Evolutionary conservation across 2,888 invertebrate species (phyloP), one percentile per base, ranked within the genome.

Genomic region (Mimas tiliae): DNA sequence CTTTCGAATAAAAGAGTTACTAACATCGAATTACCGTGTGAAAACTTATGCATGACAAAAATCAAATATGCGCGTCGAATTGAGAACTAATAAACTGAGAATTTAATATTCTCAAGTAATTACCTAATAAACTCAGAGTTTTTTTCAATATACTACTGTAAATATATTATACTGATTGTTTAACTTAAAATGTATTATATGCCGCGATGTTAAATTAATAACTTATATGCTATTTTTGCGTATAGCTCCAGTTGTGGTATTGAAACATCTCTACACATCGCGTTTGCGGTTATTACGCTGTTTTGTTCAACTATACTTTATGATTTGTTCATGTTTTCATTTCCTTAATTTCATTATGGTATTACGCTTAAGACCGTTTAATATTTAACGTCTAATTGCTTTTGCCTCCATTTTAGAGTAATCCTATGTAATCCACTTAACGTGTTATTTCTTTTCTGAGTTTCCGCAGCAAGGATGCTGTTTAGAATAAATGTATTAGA

Each of bases 241-340:
- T 38, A 14, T 14, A 45, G 1, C 16, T 9, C 8, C 42, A 42
- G 42, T 58, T 42, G 38, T 42, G 7, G 12, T 58, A 58, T 16
- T 58, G 42, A 19, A n/a, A 19, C 58, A 58, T 58, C 58, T 58
- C 42, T 19, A 42, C 11, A 38, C 19, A 1, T 4, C 1, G 19
- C 11, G 19, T 12, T 16, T 58, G 58, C 42, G 58, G 58, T 42
- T 58, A 58, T 58, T 58, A 58, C 58, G 58, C 19, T 58, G 58
- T 58, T 58, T 58, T 58, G 38, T 42, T 58, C 58, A 16, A 58
- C 58, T 58, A 58, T 58, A 58, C 58, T 58, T 58, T 58, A 58
- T 42, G 42, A 58, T 58, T 58, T 38, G 58, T 38, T 58, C 58
- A 58, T 58, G 58, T 58, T 58, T 58, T 58, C 58, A 58, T 58